Conservation (phyloP, 2,797 vertebrate genomes). For the Acanthiza pusilla region DNA sequence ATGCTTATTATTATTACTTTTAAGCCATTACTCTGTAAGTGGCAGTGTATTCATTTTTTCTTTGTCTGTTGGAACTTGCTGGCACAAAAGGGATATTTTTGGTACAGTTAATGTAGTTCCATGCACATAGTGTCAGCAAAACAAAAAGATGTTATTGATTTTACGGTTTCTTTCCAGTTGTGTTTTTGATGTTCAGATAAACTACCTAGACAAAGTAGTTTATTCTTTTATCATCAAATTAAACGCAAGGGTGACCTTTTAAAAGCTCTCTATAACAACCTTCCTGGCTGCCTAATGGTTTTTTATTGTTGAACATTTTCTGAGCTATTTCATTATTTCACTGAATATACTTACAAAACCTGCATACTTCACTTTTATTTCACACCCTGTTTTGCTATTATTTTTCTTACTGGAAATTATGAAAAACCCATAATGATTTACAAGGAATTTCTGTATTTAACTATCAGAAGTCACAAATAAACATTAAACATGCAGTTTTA, state of each 20-base stretch:
- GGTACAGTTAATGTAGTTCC: not conserved
- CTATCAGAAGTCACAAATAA: not conserved
- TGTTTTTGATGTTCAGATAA: constrained; percentile 3
- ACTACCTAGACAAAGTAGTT: not conserved
- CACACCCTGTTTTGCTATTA: not conserved
- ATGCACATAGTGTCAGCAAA: not conserved
- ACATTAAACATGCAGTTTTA: not conserved
- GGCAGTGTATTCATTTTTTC: not conserved
- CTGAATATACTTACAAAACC: not conserved
- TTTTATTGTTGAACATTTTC: not conserved
- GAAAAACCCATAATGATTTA: not conserved
- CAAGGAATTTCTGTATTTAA: not conserved
- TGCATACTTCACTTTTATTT: not conserved
- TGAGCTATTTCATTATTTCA: not conserved
- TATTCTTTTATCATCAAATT: constrained; percentile 1
- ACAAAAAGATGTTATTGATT: not conserved
- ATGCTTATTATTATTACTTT: not conserved
- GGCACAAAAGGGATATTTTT: not conserved
- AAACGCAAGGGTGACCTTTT: not conserved
- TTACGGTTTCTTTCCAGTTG: not conserved
- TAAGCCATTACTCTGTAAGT: not conserved
- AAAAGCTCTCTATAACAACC: not conserved
- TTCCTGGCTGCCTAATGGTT: not conserved
- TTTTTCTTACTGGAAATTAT: not conserved
- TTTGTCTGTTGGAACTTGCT: not conserved